phyloP scores from a whole-genome alignment of 2,888 invertebrate species.

The Eueremaeus valkanovi region DNA sequence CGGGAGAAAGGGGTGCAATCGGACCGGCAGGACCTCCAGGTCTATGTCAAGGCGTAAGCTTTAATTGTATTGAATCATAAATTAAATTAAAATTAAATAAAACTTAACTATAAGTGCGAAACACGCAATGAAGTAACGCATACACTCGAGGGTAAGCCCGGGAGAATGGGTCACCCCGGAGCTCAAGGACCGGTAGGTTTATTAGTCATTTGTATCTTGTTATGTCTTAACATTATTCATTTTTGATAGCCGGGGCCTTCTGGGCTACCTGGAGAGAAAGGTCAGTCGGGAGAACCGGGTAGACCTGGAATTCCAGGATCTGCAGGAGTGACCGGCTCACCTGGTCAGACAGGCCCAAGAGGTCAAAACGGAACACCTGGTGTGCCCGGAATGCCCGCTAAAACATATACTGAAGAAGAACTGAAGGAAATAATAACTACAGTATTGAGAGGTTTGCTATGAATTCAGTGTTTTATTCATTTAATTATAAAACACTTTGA shows the following conservation, averaged over 20 bases:
- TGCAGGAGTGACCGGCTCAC: slow-evolving; percentile 47
- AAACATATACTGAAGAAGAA: slow-evolving; percentile 66
- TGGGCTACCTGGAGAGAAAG: slow-evolving; percentile 54
- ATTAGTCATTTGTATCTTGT: neutral
- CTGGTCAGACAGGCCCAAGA: slow-evolving; percentile 59
- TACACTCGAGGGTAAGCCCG: neutral
- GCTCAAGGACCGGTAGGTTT: neutral
- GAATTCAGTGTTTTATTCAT: slow-evolving; percentile 1
- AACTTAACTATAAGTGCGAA: neutral
- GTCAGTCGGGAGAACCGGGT: slow-evolving; percentile 57
- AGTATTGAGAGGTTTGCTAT: slow-evolving; percentile 65
- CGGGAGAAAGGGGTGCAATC: slow-evolving; percentile 32
- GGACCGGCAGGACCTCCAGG: slow-evolving; percentile 8
- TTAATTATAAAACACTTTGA: slow-evolving; percentile 32
- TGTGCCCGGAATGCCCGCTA: slow-evolving; percentile 52
- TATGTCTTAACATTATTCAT: slow-evolving; percentile 19
- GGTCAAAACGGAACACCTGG: slow-evolving; percentile 54
- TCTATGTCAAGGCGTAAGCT: neutral
- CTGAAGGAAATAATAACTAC: slow-evolving; percentile 74
- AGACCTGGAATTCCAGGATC: slow-evolving; percentile 45
- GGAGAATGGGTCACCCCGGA: slow-evolving; percentile 43
- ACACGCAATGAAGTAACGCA: neutral
- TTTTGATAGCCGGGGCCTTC: slow-evolving; percentile 39
- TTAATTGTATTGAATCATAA: neutral
- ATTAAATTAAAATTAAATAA: neutral